Conservation (phyloP, 2,113 vertebrate genomes). For the Myiozetetes cayanensis region DNA sequence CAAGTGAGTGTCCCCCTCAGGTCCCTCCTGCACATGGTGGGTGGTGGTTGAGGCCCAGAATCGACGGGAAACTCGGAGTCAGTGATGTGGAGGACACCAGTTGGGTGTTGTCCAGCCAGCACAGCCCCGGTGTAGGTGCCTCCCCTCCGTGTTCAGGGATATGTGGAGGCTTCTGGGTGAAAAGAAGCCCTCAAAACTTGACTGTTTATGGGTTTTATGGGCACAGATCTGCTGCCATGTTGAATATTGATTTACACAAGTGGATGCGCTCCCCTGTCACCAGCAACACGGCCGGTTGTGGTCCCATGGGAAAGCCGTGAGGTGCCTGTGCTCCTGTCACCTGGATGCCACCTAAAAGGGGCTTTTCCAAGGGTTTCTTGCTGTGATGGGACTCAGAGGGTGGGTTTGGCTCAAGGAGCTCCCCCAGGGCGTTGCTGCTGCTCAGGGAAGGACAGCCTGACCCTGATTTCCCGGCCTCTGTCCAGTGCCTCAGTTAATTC, state of each 20-base stretch:
- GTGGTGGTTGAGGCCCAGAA: not conserved
- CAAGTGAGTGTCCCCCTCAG: conserved; percentile 81
- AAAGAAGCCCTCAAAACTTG: not conserved
- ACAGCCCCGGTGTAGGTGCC: not conserved
- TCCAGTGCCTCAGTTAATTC: not conserved
- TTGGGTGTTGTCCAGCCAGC: rapidly evolving
- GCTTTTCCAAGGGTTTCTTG: not conserved
- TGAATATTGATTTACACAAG: not conserved
- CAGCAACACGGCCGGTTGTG: rapidly evolving
- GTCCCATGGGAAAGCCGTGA: rapidly evolving
- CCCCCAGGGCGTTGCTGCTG: not conserved
- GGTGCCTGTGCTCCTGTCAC: not conserved
- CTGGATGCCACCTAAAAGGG: not conserved
- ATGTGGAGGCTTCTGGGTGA: not conserved
- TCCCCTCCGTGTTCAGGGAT: rapidly evolving
- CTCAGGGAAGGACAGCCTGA: not conserved
- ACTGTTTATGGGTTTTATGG: not conserved
- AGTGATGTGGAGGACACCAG: rapidly evolving
- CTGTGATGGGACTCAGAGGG: not conserved
- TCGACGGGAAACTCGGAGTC: rapidly evolving
- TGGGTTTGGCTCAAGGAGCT: not conserved
- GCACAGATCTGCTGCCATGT: rapidly evolving
- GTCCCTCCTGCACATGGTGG: rapidly evolving
- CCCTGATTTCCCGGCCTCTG: not conserved
- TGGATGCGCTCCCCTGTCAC: rapidly evolving